A percentile compares a stretch with the other conserved stretches of the same genome.
These are phyloP conservation scores for Eupithecia insigniata DNA, from an alignment of 2,888 invertebrate genomes.

Conservation along the genomic window DNA sequence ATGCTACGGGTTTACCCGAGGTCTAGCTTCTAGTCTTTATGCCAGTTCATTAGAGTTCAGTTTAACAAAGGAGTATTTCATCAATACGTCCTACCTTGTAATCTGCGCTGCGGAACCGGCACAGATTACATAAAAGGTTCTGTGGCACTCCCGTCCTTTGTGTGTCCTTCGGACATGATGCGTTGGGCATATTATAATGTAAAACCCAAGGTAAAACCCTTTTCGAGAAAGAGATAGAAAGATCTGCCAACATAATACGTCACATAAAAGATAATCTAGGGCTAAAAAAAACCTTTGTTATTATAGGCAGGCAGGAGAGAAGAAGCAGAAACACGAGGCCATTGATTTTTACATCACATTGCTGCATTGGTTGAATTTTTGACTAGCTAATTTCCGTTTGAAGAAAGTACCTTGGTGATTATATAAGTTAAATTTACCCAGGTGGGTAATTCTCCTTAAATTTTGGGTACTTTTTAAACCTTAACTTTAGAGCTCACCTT, in stretches of 20 bases:
- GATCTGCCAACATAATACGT: background rate
- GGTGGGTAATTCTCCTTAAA: too few relatives aligned
- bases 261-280: background rate
- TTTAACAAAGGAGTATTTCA: background rate
- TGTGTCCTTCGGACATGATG: conserved; percentile 1
- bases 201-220: too few relatives aligned
- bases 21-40: background rate
- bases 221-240: background rate
- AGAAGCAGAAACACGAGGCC: too few relatives aligned
- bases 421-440: too few relatives aligned
- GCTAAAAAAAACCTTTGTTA: too few relatives aligned
- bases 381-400: too few relatives aligned
- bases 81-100: background rate
- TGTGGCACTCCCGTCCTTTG: conserved; percentile 3
- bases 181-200: background rate
- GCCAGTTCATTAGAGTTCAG: background rate
- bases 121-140: conserved; percentile 3
- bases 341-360: too few relatives aligned
- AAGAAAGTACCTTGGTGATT: too few relatives aligned
- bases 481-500: too few relatives aligned
- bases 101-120: background rate
- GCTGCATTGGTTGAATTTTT: too few relatives aligned
- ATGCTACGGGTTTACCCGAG: background rate
- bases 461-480: too few relatives aligned
- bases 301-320: too few relatives aligned